phyloP scores from a whole-genome alignment of 2,888 invertebrate species.

The Macaria notata region DNA sequence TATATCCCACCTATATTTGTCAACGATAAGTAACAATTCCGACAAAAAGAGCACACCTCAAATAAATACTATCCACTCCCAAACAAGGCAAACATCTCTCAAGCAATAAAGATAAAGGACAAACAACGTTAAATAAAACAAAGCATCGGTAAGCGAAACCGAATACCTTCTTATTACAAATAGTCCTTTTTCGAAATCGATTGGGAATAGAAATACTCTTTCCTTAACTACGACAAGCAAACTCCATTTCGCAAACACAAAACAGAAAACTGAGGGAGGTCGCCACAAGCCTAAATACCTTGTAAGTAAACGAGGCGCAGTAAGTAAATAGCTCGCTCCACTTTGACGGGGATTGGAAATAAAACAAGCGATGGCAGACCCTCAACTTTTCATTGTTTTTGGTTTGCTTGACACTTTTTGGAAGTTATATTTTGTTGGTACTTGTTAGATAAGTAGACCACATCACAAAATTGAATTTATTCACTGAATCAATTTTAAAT shows the following conservation, averaged over 20 bases:
- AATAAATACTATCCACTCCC: background rate
- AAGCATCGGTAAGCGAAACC: conserved; percentile 53
- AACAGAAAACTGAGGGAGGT: conserved; percentile 71
- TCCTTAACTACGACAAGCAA: conserved; percentile 68
- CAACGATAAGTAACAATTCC: too few relatives aligned
- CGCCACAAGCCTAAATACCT: conserved; percentile 76
- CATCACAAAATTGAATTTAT: too few relatives aligned
- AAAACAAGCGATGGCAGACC: conserved; percentile 66
- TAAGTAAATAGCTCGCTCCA: conserved; percentile 75
- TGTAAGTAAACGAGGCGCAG: conserved; percentile 79
- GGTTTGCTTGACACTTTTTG: conserved; percentile 1
- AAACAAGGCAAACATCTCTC: conserved; percentile 9
- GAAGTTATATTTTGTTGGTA: conserved; percentile 28
- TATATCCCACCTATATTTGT: too few relatives aligned
- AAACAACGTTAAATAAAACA: conserved; percentile 34
- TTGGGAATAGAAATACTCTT: conserved; percentile 73
- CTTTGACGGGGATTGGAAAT: conserved; percentile 67
- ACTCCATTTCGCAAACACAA: conserved; percentile 77
- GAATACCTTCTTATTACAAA: conserved; percentile 53
- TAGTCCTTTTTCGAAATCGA: conserved; percentile 65
- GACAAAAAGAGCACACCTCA: background rate
- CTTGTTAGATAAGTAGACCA: too few relatives aligned
- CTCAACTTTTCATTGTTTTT: conserved; percentile 58
- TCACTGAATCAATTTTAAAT: too few relatives aligned
- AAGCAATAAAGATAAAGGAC: conserved; percentile 18